Percentiles rank a stretch among this genome's conserved stretches.
Evolutionary conservation across 2,888 invertebrate species (phyloP).

Genomic region (Acronicta aceris): DNA sequence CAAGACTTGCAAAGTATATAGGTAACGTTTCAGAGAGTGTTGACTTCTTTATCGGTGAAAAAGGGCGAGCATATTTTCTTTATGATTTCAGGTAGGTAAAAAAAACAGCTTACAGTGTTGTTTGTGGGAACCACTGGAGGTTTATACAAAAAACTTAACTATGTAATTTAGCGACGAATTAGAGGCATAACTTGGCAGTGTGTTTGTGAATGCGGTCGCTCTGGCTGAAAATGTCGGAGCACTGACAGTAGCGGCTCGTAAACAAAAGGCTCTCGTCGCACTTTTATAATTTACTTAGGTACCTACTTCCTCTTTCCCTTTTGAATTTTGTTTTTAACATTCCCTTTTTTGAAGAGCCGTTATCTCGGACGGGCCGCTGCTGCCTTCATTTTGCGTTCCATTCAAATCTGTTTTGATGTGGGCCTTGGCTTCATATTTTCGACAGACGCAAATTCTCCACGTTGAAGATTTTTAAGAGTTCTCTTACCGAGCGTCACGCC

Average conservation of each 20-base stretch:
- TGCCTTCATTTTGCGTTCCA: slow-evolving; percentile 76
- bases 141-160: slow-evolving; percentile 58
- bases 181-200: slow-evolving; percentile 64
- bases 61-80: slow-evolving; percentile 49
- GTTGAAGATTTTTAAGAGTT: slow-evolving; percentile 50
- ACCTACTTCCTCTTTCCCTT: slow-evolving; percentile 76
- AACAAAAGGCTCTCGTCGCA: slow-evolving; percentile 79
- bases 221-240: slow-evolving; percentile 64
- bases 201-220: slow-evolving; percentile 67
- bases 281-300: slow-evolving; percentile 84
- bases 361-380: slow-evolving; percentile 75
- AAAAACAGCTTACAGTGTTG: slow-evolving; percentile 53
- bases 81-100: slow-evolving; percentile 55
- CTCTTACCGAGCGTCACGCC: slow-evolving; percentile 34
- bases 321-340: slow-evolving; percentile 81
- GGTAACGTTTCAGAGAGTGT: slow-evolving; percentile 46
- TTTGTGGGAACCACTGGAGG: slow-evolving; percentile 55
- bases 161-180: slow-evolving; percentile 59
- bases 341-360: slow-evolving; percentile 79
- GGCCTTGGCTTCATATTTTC: slow-evolving; percentile 66
- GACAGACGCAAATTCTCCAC: slow-evolving; percentile 62
- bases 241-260: slow-evolving; percentile 71
- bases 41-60: slow-evolving; percentile 43
- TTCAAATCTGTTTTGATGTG: slow-evolving; percentile 77
- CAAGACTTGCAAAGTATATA: slow-evolving; percentile 49